Evolutionary conservation across 2,113 vertebrate species (phyloP).

Genomic region (Octodon degus): DNA sequence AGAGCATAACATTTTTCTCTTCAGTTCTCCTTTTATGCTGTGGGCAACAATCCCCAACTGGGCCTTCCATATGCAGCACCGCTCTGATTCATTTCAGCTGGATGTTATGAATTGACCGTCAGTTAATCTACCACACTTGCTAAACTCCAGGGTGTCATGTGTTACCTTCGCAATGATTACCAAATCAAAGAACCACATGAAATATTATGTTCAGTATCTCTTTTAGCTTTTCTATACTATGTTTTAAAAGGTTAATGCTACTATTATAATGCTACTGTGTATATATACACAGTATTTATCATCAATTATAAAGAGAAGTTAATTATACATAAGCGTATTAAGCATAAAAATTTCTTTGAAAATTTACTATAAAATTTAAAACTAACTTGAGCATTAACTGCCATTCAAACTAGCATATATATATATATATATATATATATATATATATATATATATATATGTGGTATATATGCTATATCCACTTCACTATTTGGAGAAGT

Average conservation of each 20-base stretch:
- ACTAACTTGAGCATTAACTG: neutral
- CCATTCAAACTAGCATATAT: neutral
- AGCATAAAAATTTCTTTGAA: neutral
- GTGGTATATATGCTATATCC: too few relatives aligned
- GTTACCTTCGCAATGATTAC: neutral
- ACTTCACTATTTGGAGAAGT: neutral
- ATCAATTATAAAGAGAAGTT: neutral
- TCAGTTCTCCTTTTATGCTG: neutral
- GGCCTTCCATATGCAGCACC: neutral
- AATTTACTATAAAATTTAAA: neutral
- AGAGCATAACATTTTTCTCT: neutral
- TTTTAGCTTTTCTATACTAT: neutral
- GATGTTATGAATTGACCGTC: neutral
- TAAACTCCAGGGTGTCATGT: rapidly evolving
- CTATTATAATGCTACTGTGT: neutral
- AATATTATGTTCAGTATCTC: neutral
- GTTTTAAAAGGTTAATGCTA: neutral
- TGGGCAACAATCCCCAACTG: neutral
- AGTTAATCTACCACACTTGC: neutral
- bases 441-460: too few relatives aligned
- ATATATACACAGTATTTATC: neutral
- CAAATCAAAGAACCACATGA: neutral
- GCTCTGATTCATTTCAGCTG: neutral
- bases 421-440: too few relatives aligned
- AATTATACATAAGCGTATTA: neutral